Conservation (phyloP, 2,113 vertebrate genomes). For the Gracilinanus agilis region DNA sequence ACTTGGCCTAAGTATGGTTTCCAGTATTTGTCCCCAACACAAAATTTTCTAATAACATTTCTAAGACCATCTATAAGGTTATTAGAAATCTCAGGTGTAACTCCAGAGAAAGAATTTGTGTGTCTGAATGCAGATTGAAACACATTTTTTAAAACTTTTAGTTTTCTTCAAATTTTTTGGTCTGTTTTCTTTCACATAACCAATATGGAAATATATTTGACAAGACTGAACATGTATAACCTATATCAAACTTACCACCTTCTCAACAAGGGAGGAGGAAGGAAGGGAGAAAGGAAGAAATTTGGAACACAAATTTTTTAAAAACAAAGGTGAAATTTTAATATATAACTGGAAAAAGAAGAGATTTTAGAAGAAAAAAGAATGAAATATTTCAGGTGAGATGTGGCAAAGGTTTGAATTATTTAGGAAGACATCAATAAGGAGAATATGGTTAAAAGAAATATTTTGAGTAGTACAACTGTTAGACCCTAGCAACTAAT, state of each 20-base stretch:
- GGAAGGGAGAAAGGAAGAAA: background rate
- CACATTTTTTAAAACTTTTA: background rate
- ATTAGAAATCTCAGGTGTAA: background rate
- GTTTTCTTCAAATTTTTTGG: background rate
- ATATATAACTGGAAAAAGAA: background rate
- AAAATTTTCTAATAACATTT: background rate
- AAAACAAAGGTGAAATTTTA: background rate
- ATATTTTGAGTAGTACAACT: background rate
- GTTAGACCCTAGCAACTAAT: background rate
- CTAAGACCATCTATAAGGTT: background rate
- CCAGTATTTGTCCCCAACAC: background rate
- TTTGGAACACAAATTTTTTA: background rate
- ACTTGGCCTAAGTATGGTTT: background rate
- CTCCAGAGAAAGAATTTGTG: background rate
- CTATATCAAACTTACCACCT: background rate
- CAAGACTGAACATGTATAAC: background rate
- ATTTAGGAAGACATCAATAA: background rate
- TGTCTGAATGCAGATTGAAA: background rate
- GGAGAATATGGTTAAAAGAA: background rate
- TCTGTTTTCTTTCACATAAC: background rate
- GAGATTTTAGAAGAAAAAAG: background rate
- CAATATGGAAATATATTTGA: background rate
- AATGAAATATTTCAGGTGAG: background rate
- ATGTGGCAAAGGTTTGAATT: background rate
- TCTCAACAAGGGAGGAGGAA: background rate